Conservation (phyloP, 2,888 invertebrate genomes). For the Aporophyla lueneburgensis region DNA sequence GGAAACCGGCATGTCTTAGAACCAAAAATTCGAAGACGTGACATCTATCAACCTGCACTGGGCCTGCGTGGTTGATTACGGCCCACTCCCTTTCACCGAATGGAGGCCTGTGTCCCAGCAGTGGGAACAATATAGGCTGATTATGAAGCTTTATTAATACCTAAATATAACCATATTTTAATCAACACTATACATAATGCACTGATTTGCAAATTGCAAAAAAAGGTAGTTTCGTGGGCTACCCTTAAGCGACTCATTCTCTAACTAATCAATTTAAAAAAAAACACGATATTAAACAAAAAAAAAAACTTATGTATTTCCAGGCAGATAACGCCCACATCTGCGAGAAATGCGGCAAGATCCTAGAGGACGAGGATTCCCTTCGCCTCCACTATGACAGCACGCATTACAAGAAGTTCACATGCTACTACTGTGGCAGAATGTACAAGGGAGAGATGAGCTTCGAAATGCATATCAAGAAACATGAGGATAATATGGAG, state of each 20-base stretch:
- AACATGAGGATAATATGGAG: slow-evolving; percentile 78
- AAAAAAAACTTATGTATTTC: background rate
- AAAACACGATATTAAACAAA: background rate
- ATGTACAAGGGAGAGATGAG: slow-evolving; percentile 82
- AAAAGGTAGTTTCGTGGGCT: no score
- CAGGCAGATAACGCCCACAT: slow-evolving; percentile 74
- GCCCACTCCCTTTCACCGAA: no score
- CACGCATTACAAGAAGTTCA: slow-evolving; percentile 81
- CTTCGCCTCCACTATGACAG: slow-evolving; percentile 77
- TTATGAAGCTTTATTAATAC: no score
- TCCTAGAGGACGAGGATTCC: slow-evolving; percentile 72
- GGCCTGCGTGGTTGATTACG: no score
- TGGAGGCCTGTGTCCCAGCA: no score
- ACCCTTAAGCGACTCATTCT: background rate
- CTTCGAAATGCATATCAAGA: slow-evolving; percentile 83
- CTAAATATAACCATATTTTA: no score
- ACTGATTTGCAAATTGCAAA: no score
- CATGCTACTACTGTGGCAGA: slow-evolving; percentile 85
- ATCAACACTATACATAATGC: no score
- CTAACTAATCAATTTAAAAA: background rate
- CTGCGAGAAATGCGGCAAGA: slow-evolving; percentile 82
- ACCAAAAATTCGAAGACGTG: no score
- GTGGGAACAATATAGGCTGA: no score
- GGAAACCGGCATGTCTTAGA: no score
- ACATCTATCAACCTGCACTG: no score